Base-by-base conservation (phyloP, 2,113 vertebrate genomes). In the Microcebus ravelobensis region DNA sequence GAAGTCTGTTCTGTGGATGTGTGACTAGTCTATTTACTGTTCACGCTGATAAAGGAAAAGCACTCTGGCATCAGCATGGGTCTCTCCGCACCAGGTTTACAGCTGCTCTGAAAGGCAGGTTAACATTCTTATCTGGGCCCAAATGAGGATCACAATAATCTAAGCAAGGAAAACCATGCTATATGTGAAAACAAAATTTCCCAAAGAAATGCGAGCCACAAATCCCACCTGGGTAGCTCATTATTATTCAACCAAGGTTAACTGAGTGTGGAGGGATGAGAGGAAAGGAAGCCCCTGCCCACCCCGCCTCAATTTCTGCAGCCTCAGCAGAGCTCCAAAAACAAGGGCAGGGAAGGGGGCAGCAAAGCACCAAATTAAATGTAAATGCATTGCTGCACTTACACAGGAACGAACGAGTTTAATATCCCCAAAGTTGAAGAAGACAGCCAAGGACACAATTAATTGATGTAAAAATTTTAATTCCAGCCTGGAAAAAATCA, bases 1-100 rank as follows among this genome's bases (percentile, higher is more conserved):
- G 14, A 25, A 36, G 73, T 42, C 52, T n/a, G 9, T 23, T 87
- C 39, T 82, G 68, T 27, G 25, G 3, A 50, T 63, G 29, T 68
- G 17, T 14, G 9, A 21, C 13, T 10, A 12, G 52, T 36, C 6
- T 6, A 18, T 31, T 67, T 48, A 52, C 25, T 20, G 48, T 79
- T 39, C 6, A 34, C 27, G 48, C 29, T 36, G 50, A 31, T 5
- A 29, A 63, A 29, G 23, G 17, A 29, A 82, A 82, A 14, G 36
- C 5, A 23, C 7, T 59, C 48, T 90, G 27, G 9, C 4, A 29
- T 63, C 21, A 7, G 48, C 21, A 36, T 1, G 0, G 48, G 31
- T 36, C 21, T 57, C 61, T 13, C 0, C 8, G 27, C 15, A 68
- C 25, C 70, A 1, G 6, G 1, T 48, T 5, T 1, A 0, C 1